phyloP scores from a whole-genome alignment of 2,888 invertebrate genomes.

The Trachelus troglodyta region DNA sequence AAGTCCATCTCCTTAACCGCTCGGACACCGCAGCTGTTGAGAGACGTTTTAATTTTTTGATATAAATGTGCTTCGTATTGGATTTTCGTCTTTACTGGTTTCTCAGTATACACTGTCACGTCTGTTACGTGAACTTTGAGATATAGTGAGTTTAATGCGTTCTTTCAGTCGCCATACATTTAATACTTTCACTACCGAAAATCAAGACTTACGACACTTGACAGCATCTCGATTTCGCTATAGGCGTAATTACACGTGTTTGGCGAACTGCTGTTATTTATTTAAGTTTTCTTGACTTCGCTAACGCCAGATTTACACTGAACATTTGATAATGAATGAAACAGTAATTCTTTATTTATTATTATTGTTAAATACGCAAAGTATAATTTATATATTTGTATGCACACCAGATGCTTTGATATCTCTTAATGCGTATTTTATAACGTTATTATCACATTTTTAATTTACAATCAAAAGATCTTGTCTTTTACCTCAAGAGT shows the following conservation, averaged over 20 bases:
- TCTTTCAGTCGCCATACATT: neutral
- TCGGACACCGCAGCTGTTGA: slow-evolving; percentile 64
- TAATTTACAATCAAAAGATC: too few species aligned
- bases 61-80: neutral
- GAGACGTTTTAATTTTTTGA: neutral
- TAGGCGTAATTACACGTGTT: neutral
- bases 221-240: neutral
- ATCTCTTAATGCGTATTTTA: neutral
- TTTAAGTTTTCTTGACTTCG: neutral
- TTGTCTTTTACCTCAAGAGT: too few species aligned
- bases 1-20: slow-evolving; percentile 66
- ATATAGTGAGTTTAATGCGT: neutral
- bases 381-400: neutral
- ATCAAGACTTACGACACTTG: neutral
- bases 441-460: too few species aligned
- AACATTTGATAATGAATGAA: neutral
- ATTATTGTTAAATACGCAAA: neutral
- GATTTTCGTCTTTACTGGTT: neutral
- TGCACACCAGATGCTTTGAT: neutral
- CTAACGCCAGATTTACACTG: neutral
- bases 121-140: neutral
- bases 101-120: neutral
- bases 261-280: neutral
- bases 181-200: neutral
- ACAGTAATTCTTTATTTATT: neutral